Percentiles rank a stretch among this genome's conserved stretches.
phyloP scores from a whole-genome alignment of 2,113 vertebrate genomes.

The Poecilia latipinna region DNA sequence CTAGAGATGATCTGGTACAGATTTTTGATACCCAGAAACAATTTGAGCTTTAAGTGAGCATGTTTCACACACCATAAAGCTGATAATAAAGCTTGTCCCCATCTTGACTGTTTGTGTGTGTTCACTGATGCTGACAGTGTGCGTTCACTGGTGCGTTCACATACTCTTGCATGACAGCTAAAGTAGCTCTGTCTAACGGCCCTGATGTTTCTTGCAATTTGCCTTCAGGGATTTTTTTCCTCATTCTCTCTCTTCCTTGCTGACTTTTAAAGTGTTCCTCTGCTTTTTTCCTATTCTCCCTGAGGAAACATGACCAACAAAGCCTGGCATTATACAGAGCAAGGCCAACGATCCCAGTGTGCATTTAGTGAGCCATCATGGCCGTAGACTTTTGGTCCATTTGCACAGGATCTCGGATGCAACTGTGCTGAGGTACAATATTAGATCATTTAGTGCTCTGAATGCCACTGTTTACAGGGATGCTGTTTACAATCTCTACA shows the following conservation, averaged over 20 bases:
- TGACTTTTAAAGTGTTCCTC: slow-evolving; percentile 84
- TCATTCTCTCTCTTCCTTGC: slow-evolving; percentile 69
- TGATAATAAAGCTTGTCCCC: slow-evolving; percentile 20
- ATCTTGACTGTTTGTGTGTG: slow-evolving; percentile 55
- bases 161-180: slow-evolving; percentile 79
- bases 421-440: too few species aligned
- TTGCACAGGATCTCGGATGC: background rate
- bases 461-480: background rate
- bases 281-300: slow-evolving; percentile 59
- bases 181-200: slow-evolving; percentile 80
- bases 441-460: background rate
- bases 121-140: slow-evolving; percentile 70
- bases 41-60: background rate
- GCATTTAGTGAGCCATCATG: slow-evolving; percentile 24
- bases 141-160: slow-evolving; percentile 69
- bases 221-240: slow-evolving; percentile 79
- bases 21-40: background rate
- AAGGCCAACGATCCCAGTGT: slow-evolving; percentile 48
- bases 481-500: background rate
- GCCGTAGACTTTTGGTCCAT: background rate
- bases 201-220: slow-evolving; percentile 80
- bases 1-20: background rate
- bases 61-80: slow-evolving; percentile 7
- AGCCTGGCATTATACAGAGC: slow-evolving; percentile 47
- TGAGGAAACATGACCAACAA: slow-evolving; percentile 57